phyloP scores from a whole-genome alignment of 2,888 invertebrate species.

The Drosophila birchii region DNA sequence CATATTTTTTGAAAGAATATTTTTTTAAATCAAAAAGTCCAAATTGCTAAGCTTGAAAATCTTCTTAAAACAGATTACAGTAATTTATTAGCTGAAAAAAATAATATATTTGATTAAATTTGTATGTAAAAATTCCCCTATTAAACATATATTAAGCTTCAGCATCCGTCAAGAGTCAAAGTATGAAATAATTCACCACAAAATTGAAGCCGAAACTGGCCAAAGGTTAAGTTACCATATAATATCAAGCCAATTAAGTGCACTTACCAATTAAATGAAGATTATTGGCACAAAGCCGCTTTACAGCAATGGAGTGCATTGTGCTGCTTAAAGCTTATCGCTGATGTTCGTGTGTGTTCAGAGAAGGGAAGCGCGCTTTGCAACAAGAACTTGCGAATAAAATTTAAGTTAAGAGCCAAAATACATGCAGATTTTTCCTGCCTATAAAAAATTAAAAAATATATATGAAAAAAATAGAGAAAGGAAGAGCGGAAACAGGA shows the following conservation, averaged over 20 bases:
- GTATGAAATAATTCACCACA: neutral
- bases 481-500: constrained; percentile 56
- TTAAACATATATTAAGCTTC: neutral
- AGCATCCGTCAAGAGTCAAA: neutral
- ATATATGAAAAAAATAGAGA: neutral
- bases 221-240: neutral
- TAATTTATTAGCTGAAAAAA: neutral
- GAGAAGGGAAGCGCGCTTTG: constrained; percentile 55
- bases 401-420: constrained; percentile 32
- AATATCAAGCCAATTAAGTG: constrained; percentile 17
- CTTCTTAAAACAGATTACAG: neutral
- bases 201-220: neutral
- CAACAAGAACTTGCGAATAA: constrained; percentile 53
- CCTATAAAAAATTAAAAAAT: constrained; percentile 3
- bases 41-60: too few species aligned
- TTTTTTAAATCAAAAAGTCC: neutral
- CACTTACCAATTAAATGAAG: constrained; percentile 25
- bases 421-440: constrained; percentile 60
- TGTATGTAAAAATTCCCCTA: too few species aligned
- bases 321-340: constrained; percentile 5
- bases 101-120: neutral
- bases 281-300: constrained; percentile 16
- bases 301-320: constrained; percentile 10
- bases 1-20: neutral
- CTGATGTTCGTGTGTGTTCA: constrained; percentile 9